Evolutionary conservation across 2,797 vertebrate genomes (phyloP), one percentile per base, ranked within the genome.

Genomic region (Harpagifer antarcticus): DNA sequence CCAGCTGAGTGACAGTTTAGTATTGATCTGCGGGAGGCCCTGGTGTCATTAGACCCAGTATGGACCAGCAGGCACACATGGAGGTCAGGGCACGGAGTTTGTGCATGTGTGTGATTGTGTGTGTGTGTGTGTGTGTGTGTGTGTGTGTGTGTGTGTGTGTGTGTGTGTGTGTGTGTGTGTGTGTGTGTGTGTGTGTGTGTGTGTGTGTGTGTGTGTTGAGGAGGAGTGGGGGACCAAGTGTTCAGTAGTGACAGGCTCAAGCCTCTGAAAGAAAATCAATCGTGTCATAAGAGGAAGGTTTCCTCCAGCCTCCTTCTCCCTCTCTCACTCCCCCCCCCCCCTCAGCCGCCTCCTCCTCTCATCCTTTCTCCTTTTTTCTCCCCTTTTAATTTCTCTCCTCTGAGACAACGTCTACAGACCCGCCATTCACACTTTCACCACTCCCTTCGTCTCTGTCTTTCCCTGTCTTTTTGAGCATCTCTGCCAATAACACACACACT

Each of bases 261-360:
- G 91, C 90, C 86, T 96, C 95, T 97, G 97, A 98, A 97, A 96
- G 97, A 97, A 98, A 98, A 98, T 98, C 97, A 97, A 98, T 98
- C 92, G 94, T 97, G 96, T 98, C 97, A 98, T 98, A 98, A 98
- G 96, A 97, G 96, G 96, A 96, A 97, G 97, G 96, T 96, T 96
- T 97, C 96, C 96, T 96, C 96, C 95, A 90, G 92, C 92, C 81
- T 95, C 93, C 91, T 67, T 91, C 91, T 92, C 87, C 52, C 49
- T 60, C 75, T 64, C 71, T 79, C 59, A 59, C 68, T 33, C n/a
- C n/a, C n/a, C n/a, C 61, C 57, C 66, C 60, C 37, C 40, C 72
- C 68, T 23, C 1, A n/a, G 94, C 92, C 40, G 91, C 56, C 87
- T 92, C 88, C 86, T 48, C 37, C 40, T 66, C 71, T 78, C 57